Percentiles rank a stretch among this genome's conserved stretches.
phyloP scores from a whole-genome alignment of 2,888 invertebrate genomes.

The Ectemnius cavifrons region DNA sequence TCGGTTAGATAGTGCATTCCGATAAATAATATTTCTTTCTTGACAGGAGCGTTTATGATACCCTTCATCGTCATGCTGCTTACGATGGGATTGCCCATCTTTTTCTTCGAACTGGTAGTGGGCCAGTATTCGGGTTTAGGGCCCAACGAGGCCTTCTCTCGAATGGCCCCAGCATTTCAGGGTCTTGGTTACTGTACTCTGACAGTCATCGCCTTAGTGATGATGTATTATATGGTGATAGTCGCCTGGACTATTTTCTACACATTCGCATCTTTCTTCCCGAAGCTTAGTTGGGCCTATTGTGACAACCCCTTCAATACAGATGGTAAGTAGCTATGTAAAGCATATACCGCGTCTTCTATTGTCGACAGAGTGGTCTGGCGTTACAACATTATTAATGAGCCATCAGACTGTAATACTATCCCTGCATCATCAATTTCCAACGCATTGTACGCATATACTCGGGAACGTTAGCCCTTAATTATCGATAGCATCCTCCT shows the following conservation, averaged over 20 bases:
- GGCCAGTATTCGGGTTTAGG: slow-evolving; percentile 90
- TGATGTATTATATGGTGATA: slow-evolving; percentile 89
- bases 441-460: too few species aligned
- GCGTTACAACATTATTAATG: too few species aligned
- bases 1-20: too few species aligned
- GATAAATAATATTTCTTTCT: neutral
- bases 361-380: neutral
- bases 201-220: slow-evolving; percentile 85
- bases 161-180: slow-evolving; percentile 81
- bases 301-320: slow-evolving; percentile 84
- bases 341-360: slow-evolving; percentile 8
- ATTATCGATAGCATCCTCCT: too few species aligned
- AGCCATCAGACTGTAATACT: too few species aligned
- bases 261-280: slow-evolving; percentile 84
- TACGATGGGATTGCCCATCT: slow-evolving; percentile 88
- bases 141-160: slow-evolving; percentile 82
- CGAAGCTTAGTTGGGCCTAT: slow-evolving; percentile 84
- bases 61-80: slow-evolving; percentile 87
- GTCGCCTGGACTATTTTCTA: slow-evolving; percentile 89
- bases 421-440: too few species aligned
- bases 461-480: too few species aligned
- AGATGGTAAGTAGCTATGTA: slow-evolving; percentile 79
- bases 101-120: slow-evolving; percentile 87
- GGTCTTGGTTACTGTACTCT: slow-evolving; percentile 84
- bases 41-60: slow-evolving; percentile 86